These are phyloP conservation scores for Channa maculata DNA, from an alignment of 2,113 vertebrate species.

Conservation along the genomic window DNA sequence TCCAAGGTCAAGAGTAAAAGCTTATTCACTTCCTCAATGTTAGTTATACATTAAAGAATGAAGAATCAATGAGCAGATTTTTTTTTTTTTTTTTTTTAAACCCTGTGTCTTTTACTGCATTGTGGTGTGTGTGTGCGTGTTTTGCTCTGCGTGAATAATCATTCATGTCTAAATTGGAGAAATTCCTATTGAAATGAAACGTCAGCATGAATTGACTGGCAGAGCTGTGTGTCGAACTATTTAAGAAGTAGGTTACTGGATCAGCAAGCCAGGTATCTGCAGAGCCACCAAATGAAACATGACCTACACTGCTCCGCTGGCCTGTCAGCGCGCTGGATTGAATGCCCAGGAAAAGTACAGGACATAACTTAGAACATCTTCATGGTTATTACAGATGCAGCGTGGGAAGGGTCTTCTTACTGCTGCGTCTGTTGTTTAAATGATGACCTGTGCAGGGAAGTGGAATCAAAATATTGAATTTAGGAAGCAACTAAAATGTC, in stretches of 20 bases:
- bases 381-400: conserved; percentile 2
- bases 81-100: too few relatives aligned
- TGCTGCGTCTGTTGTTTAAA: neutral
- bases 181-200: neutral
- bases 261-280: neutral
- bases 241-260: neutral
- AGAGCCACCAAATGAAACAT: conserved; percentile 14
- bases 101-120: neutral
- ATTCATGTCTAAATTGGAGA: neutral
- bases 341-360: neutral
- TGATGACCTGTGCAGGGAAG: too few relatives aligned
- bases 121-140: neutral
- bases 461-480: neutral
- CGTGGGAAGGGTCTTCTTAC: neutral
- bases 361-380: neutral
- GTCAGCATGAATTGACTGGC: neutral
- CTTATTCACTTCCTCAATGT: too few relatives aligned
- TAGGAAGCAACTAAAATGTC: neutral
- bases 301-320: neutral
- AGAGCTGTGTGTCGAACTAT: neutral
- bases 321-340: conserved; percentile 19
- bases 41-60: too few relatives aligned
- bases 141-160: neutral
- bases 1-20: too few relatives aligned
- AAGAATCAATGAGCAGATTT: too few relatives aligned